phyloP scores from a whole-genome alignment of 1,140 invertebrate genomes.

The Ceratina australensis region DNA sequence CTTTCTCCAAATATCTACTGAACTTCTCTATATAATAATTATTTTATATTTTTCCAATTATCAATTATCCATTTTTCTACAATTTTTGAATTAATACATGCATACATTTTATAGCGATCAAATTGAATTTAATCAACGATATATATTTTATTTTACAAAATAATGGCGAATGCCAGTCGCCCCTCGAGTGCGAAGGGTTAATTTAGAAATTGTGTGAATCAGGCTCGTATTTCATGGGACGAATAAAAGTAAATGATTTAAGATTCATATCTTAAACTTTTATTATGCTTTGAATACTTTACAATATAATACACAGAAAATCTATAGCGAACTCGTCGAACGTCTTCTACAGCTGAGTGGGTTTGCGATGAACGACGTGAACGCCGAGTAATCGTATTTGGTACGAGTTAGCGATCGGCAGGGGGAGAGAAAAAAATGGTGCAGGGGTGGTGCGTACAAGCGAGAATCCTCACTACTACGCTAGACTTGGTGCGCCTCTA shows the following conservation, averaged over 20 bases:
- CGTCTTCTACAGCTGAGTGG: constrained; percentile 40
- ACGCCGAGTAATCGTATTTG: constrained; percentile 42
- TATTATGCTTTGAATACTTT: constrained; percentile 70
- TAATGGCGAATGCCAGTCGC: too few relatives aligned
- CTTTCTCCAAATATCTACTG: too few relatives aligned
- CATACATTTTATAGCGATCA: too few relatives aligned
- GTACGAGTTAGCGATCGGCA: constrained; percentile 43
- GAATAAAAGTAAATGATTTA: constrained; percentile 1
- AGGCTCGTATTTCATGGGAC: too few relatives aligned
- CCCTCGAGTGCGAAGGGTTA: too few relatives aligned
- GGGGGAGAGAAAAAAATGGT: constrained; percentile 10
- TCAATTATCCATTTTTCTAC: too few relatives aligned
- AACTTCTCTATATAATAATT: too few relatives aligned
- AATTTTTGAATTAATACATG: too few relatives aligned
- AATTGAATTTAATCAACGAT: too few relatives aligned
- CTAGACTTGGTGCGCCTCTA: constrained; percentile 53
- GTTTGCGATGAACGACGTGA: constrained; percentile 28
- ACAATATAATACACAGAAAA: constrained; percentile 72
- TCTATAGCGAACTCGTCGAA: constrained; percentile 44
- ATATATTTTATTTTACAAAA: too few relatives aligned
- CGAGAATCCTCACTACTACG: constrained; percentile 52
- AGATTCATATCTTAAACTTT: constrained; percentile 66
- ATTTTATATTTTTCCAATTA: too few relatives aligned
- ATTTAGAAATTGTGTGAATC: too few relatives aligned
- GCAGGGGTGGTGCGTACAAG: constrained; percentile 55